Percentiles rank a stretch among this genome's conserved stretches.
phyloP scores from a whole-genome alignment of 2,888 invertebrate genomes.

The Aporophyla lueneburgensis region DNA sequence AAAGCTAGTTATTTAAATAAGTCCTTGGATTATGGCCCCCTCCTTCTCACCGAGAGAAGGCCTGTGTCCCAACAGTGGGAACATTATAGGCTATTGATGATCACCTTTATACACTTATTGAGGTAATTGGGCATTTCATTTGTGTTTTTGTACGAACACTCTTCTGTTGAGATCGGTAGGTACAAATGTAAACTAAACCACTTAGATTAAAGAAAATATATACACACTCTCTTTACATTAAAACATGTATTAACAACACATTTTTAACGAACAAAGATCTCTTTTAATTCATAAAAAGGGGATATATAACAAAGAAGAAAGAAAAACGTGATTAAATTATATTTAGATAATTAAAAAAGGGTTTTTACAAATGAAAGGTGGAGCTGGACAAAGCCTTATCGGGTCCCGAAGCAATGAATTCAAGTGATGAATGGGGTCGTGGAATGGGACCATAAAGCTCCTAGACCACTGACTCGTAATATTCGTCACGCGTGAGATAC shows the following conservation, averaged over 20 bases:
- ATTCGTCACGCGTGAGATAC: conserved; percentile 18
- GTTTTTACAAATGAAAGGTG: conserved; percentile 45
- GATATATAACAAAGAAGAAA: conserved; percentile 19
- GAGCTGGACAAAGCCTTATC: conserved; percentile 39
- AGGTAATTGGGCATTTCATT: neutral
- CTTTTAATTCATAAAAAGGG: conserved; percentile 1
- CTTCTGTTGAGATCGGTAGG: neutral
- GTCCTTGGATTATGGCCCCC: too few species aligned
- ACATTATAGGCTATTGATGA: too few species aligned
- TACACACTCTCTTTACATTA: neutral
- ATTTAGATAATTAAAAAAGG: conserved; percentile 36
- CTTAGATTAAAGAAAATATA: neutral
- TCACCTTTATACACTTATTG: too few species aligned
- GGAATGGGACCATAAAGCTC: conserved; percentile 30
- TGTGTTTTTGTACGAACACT: neutral
- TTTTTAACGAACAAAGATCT: neutral
- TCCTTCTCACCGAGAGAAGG: too few species aligned
- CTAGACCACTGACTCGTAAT: conserved; percentile 33
- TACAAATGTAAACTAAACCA: neutral
- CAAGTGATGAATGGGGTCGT: conserved; percentile 39
- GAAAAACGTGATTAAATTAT: conserved; percentile 19
- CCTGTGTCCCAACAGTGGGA: too few species aligned
- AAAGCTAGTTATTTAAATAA: too few species aligned
- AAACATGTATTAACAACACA: neutral
- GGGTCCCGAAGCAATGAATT: conserved; percentile 32